Conservation (phyloP, 2,113 vertebrate genomes). For the Microcebus griseorufus region DNA sequence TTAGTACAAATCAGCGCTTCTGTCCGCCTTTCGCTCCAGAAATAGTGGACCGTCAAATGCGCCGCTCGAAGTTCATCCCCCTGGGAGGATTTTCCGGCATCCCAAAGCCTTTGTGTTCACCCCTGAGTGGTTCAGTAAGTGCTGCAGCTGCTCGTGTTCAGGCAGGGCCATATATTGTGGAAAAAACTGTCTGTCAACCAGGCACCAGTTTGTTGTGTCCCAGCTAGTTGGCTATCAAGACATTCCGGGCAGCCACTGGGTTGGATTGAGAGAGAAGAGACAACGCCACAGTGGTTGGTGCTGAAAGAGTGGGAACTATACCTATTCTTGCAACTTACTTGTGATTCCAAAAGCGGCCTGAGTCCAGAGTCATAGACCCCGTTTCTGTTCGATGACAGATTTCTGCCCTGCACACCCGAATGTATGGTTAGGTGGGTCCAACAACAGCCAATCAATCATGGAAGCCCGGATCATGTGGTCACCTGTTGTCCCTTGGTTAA, state of each 20-base stretch:
- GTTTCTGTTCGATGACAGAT: not conserved
- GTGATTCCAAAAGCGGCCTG: not conserved
- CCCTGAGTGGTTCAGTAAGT: fast-evolving
- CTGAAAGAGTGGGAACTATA: not conserved
- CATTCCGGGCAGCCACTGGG: not conserved
- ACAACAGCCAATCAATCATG: not conserved
- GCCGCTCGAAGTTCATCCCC: fast-evolving
- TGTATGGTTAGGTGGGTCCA: no score
- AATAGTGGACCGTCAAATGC: not conserved
- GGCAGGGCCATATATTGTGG: fast-evolving
- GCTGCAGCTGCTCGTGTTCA: fast-evolving
- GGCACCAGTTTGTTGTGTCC: no score
- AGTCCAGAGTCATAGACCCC: not conserved
- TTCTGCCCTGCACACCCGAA: no score
- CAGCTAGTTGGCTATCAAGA: not conserved
- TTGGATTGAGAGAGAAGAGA: not conserved
- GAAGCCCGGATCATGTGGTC: not conserved
- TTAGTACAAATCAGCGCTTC: not conserved
- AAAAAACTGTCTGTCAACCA: not conserved
- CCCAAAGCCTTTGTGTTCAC: not conserved
- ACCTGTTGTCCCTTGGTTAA: not conserved
- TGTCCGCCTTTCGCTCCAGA: not conserved
- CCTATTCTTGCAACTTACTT: not conserved
- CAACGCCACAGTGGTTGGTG: fast-evolving
- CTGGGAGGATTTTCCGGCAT: not conserved